Evolutionary conservation across 2,888 invertebrate genomes (phyloP), one percentile per base, ranked within the genome.

Genomic region (Patella ulyssiponensis): DNA sequence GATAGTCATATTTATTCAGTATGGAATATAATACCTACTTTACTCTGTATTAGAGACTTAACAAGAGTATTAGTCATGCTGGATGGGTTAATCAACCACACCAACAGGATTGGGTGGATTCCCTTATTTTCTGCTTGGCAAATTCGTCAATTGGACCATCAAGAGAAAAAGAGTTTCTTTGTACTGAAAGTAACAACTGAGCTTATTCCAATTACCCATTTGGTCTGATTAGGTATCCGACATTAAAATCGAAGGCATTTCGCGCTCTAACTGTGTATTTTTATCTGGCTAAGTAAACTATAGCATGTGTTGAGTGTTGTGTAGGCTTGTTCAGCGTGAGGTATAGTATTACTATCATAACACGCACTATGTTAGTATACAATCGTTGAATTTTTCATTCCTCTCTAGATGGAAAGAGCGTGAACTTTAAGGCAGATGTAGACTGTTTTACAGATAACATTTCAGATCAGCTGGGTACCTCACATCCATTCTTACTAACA

Each of bases 331-430:
- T 58, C 20, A 71, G 71, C 54, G 69, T 52, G 52, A 33, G 72
- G 75, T 56, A 75, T 78, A 71, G 23, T 69, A 69, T 78, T 72
- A 64, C 78, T 74, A 78, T 71, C 74, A 78, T 71, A 78, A 75
- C 78, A 78, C 75, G 64, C 70, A 58, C 75, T 58, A 69, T 78
- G 78, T 78, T 78, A 78, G 78, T 78, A 78, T 78, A 78, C 78
- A 78, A 71, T 78, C 78, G 74, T 70, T 75, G 74, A 64, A 74
- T 75, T 75, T 74, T 78, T 75, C 75, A 69, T 75, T 54, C 75
- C 75, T 70, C 56, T n/a, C 27, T n/a, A 70, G 27, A 51, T 75
- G 75, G 75, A 52, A 69, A 56, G 75, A 53, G 51, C 56, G 53
- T 54, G 70, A 75, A 69, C 75, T 52, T 20, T 20, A 52, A 75